Evolutionary conservation across 2,797 vertebrate genomes (phyloP).

Genomic region (Lepilemur ruficaudatus): DNA sequence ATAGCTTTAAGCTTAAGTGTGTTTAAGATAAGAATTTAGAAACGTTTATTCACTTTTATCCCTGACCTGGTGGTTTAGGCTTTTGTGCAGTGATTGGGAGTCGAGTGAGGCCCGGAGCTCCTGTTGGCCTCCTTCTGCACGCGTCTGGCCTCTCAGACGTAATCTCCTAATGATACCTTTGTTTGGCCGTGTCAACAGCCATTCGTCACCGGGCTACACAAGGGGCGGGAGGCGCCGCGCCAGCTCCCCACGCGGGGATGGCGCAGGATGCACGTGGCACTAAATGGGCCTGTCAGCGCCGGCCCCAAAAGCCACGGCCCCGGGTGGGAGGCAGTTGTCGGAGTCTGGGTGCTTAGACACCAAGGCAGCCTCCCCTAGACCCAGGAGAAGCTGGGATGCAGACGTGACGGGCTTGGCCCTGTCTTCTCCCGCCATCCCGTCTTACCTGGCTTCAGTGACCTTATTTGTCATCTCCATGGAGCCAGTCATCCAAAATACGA

Average conservation of each 20-base stretch:
- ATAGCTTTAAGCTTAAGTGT: constrained; percentile 87
- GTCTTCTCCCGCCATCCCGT: background rate
- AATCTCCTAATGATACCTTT: constrained; percentile 90
- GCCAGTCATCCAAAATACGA: background rate
- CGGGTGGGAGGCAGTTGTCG: fast-evolving
- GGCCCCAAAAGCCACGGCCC: background rate
- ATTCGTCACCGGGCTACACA: constrained; percentile 80
- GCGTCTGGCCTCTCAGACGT: constrained; percentile 80
- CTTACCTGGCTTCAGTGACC: background rate
- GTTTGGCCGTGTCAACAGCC: constrained; percentile 88
- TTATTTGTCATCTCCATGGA: background rate
- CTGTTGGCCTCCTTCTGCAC: constrained; percentile 83
- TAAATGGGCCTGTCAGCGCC: fast-evolving
- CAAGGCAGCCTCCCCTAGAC: background rate
- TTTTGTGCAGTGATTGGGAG: constrained; percentile 90
- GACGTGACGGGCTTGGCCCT: background rate
- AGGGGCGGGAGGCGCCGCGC: constrained; percentile 30
- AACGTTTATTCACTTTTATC: constrained; percentile 94
- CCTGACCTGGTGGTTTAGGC: constrained; percentile 84
- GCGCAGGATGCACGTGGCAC: fast-evolving
- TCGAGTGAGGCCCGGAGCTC: constrained; percentile 84
- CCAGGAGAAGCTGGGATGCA: background rate
- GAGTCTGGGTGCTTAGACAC: too few species aligned
- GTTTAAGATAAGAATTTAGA: constrained; percentile 90
- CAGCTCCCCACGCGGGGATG: background rate